Base-by-base conservation (phyloP, 2,888 invertebrate genomes). In the Molorchus minor region DNA sequence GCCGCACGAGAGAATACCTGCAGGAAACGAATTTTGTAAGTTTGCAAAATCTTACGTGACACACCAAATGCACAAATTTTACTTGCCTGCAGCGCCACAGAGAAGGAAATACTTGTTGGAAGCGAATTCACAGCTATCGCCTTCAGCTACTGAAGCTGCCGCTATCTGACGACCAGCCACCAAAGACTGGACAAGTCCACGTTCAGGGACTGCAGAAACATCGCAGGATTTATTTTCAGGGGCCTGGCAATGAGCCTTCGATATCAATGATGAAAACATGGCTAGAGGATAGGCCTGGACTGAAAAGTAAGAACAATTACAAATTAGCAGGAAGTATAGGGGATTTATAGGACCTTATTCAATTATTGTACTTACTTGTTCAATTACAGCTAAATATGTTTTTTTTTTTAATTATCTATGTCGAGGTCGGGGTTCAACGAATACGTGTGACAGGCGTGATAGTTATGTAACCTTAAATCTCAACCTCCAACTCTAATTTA, bases 31-130 rank as follows among this genome's bases (percentile, higher is more conserved):
- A 4, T n/a, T n/a, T n/a, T n/a, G n/a, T n/a, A n/a, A n/a, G n/a
- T 25, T 4, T 25, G 25, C 25, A 25, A 25, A n/a, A n/a, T n/a
- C n/a, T n/a, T n/a, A 25, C 25, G 25, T 25, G 25, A 25, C 25
- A 25, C n/a, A 25, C 25, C 8, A 3, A 25, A 25, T 3, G 25
- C 33, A n/a, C 33, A 33, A 33, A 12, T 3, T 10, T 33, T 7
- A 33, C 62, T 55, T 83, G 69, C 91, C 98, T 67, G 98, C 98
- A 71, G 98, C 84, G 49, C 96, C 98, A 82, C 98, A 98, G 40
- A 96, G 86, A 38, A 90, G 87, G 82, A 94, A 99, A 82, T 94
- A 98, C 74, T 96, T 91, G 62, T 84, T 80, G 0, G 96, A 95
- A 44, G 94, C 98, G 83, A 95, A 97, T 81, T 94, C 96, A 80